Conservation (phyloP, 2,797 vertebrate genomes). For the Nannoperca obscura region DNA sequence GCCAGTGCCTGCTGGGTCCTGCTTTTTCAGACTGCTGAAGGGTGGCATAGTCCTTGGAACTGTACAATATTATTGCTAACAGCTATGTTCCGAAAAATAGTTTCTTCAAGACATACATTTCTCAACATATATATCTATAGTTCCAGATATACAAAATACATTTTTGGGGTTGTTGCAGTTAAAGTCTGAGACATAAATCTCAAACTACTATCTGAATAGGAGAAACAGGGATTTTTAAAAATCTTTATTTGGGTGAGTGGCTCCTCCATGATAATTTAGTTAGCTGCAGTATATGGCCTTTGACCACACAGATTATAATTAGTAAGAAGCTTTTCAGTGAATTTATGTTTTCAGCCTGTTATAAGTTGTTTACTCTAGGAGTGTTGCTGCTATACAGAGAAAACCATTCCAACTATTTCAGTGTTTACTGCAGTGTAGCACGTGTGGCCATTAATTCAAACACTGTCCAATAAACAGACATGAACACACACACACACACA, state of each 20-base stretch:
- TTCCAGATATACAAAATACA: background rate
- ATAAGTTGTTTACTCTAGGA: conserved; percentile 29
- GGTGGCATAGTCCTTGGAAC: conserved; percentile 30
- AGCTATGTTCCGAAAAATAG: conserved; percentile 20
- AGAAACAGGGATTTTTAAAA: background rate
- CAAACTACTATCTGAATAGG: background rate
- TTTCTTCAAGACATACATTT: background rate
- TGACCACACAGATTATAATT: conserved; percentile 1
- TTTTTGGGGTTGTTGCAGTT: background rate
- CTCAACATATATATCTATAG: background rate
- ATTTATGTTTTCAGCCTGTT: conserved; percentile 24
- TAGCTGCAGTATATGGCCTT: background rate
- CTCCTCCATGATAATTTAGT: background rate
- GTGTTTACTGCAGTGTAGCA: conserved; percentile 53
- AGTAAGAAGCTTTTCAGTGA: background rate
- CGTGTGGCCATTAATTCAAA: conserved; percentile 61
- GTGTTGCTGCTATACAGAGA: conserved; percentile 13
- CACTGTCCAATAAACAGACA: conserved; percentile 54
- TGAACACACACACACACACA: conserved; percentile 28
- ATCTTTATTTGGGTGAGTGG: background rate
- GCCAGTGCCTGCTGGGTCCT: conserved; percentile 1
- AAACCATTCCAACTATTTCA: conserved; percentile 46
- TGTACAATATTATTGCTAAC: conserved; percentile 13
- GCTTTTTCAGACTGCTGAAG: conserved; percentile 24
- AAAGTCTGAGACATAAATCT: background rate